Evolutionary conservation across 2,113 vertebrate genomes (phyloP).

Genomic region (Ciconia boyciana): DNA sequence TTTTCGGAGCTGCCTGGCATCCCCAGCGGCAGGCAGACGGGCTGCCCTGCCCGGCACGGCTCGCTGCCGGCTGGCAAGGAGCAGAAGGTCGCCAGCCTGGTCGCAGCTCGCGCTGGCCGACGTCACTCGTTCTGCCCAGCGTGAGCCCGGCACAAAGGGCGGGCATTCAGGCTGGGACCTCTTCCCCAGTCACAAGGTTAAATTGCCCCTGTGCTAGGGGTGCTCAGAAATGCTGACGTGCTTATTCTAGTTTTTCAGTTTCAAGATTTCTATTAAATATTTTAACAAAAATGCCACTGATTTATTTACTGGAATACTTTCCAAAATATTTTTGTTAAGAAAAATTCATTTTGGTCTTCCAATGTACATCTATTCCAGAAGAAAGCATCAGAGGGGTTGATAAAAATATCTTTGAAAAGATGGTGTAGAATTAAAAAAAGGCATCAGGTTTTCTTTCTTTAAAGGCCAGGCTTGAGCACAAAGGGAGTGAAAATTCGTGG

Average conservation of each 20-base stretch:
- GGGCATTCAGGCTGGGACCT: rapidly evolving
- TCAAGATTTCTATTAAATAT: background rate
- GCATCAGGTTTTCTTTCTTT: background rate
- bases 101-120: rapidly evolving
- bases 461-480: background rate
- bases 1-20: background rate
- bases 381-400: rapidly evolving
- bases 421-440: too few relatives aligned
- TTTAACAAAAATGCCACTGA: background rate
- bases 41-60: background rate
- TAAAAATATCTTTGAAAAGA: background rate
- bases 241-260: background rate
- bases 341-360: background rate
- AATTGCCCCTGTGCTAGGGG: background rate
- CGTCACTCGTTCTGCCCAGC: background rate
- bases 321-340: background rate
- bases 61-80: background rate
- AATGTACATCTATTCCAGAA: rapidly evolving
- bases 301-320: background rate
- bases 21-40: background rate
- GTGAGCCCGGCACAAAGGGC: rapidly evolving
- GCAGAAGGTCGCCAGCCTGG: background rate
- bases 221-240: background rate
- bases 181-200: background rate
- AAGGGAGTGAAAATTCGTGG: background rate